Base-by-base conservation (phyloP, 2,113 vertebrate genomes). In the Gallinago undulata region DNA sequence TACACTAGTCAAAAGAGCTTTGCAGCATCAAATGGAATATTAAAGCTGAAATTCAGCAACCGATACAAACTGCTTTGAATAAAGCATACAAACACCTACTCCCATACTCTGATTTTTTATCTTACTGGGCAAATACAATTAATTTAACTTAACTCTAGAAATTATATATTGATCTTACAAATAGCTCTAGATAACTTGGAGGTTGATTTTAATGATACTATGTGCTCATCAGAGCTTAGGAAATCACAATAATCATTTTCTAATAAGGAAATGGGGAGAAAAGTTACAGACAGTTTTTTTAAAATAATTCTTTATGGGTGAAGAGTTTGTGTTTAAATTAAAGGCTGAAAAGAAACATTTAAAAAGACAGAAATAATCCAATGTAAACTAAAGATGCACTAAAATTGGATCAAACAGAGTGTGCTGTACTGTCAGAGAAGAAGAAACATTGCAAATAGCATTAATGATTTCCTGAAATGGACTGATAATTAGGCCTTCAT, bases 91-190 rank as follows among this genome's bases (percentile, higher is more conserved):
- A 73, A 50, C 28, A 48, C 31, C 43, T 91, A 90, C 53, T 81
- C 31, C 31, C 19, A 84, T n/a, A 31, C 30, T 67, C 53, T 56
- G 30, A 53, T 35, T 60, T 9, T 33, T 48, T 84, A 55, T 70
- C 48, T 95, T 72, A 30, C 23, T 66, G 62, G 24, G 45, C 55
- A 91, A 90, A 94, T 45, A 19, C 45, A 92, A 89, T 94, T 84
- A 86, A 91, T 91, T 89, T 50, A 83, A 59, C 11, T 76, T 84
- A 91, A 66, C 28, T 76, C 28, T 72, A 93, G 57, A 95, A 95
- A 96, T 84, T 91, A 84, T 90, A 27, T 82, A 86, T 92, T 7
- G 41, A 85, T 93, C 72, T 93, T 81, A 35, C 31, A 85, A 56
- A 86, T 21, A 7, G 2, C 4, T 68, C 13, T 64, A 66, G 35